Base-by-base conservation (phyloP, 1,140 invertebrate species). In the Zaprionus davidi region DNA sequence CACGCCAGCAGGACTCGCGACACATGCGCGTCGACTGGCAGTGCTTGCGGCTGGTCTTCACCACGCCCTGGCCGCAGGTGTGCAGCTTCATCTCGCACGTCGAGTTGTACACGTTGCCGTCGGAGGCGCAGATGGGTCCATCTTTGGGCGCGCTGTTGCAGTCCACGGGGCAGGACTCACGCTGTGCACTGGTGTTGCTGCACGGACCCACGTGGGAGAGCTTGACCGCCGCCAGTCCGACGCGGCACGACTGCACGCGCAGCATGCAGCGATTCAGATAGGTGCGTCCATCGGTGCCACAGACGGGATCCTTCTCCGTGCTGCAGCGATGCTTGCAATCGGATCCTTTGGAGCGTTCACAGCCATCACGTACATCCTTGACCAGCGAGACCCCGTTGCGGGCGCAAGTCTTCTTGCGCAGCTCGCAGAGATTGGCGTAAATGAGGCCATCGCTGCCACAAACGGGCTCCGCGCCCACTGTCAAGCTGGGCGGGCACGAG, bases 21-120 rank as follows among this genome's bases (percentile, higher is more conserved):
- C 97, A 98, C 93, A 98, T 97, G 71, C 97, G 95, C n/a, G 97
- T 98, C 26, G 97, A 98, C 90, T 97, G 96, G 91, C 97, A 98
- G 86, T 98, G 96, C 93, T 97, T 97, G 92, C 97, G 96, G 81
- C 96, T 96, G 13, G 97, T 97, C 77, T 96, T 94, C 24, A 98
- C 95, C n/a, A 96, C 96, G 31, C 96, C 96, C 94, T 96, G 96
- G 96, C 97, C 97, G 93, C 97, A 98, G 51, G 97, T 98, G 5
- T 97, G 93, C 58, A 97, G 94, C 90, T 97, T 97, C 97, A 99
- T 98, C 80, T 98, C 96, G 91, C 98, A 99, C 6, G 97, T 98
- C 68, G 96, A 98, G 82, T 96, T 96, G 94, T 99, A 99, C 0
- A 98, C 97, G 83, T 97, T 97, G 31, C 98, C 97, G 92, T 99